A percentile compares a stretch with the other conserved stretches of the same genome.
These are phyloP conservation scores for Sebastolobus altivelis DNA, from an alignment of 2,797 vertebrate species.

Conservation along the genomic window DNA sequence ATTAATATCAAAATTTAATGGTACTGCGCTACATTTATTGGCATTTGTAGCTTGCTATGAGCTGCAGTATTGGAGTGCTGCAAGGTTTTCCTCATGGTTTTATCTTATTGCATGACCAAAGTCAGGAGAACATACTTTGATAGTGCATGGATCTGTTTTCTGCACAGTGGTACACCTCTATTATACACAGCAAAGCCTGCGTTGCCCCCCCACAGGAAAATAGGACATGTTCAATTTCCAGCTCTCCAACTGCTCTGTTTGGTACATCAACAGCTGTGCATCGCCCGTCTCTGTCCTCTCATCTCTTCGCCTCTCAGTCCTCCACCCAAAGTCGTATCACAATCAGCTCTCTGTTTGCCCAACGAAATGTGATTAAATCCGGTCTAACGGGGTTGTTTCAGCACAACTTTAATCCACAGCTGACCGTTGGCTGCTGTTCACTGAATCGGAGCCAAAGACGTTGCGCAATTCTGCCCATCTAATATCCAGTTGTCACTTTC, in stretches of 20 bases:
- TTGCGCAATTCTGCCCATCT: conserved; percentile 33
- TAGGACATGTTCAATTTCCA: conserved; percentile 27
- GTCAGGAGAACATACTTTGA: conserved; percentile 18
- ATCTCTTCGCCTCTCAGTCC: not conserved
- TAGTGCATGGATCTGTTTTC: conserved; percentile 22
- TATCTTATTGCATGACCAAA: conserved; percentile 24
- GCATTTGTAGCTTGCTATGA: conserved; percentile 59
- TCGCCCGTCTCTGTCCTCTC: conserved; percentile 5
- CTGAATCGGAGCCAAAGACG: conserved; percentile 29
- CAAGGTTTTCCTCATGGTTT: conserved; percentile 38
- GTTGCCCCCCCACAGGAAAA: conserved; percentile 13
- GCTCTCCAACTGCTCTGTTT: conserved; percentile 33
- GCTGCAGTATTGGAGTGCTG: conserved; percentile 27
- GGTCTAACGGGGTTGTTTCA: conserved; percentile 33
- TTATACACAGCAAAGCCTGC: conserved; percentile 29
- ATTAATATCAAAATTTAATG: conserved; percentile 75
- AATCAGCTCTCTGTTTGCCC: conserved; percentile 24
- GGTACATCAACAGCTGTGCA: conserved; percentile 38
- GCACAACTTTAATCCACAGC: conserved; percentile 46
- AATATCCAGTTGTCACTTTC: conserved; percentile 36
- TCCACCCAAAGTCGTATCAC: conserved; percentile 22
- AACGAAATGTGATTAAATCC: conserved; percentile 55
- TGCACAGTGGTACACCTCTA: conserved; percentile 26
- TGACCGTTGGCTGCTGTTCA: conserved; percentile 32
- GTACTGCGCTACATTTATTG: conserved; percentile 68